Percentiles rank a stretch among this genome's conserved stretches.
These are phyloP conservation scores for Chironomus tentans DNA, from an alignment of 2,888 invertebrate species.

Conservation along the genomic window DNA sequence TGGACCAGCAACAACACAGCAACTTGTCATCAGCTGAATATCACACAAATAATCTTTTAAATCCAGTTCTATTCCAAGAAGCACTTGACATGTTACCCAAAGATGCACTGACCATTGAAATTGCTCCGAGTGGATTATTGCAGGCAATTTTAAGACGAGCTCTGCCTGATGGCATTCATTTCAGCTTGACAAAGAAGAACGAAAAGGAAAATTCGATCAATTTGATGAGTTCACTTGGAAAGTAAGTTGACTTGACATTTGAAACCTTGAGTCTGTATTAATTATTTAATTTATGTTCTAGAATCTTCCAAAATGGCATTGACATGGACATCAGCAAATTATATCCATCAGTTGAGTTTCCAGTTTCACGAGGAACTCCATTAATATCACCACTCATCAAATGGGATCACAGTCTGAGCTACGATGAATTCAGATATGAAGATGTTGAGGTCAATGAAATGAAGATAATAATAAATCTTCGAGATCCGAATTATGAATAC, in stretches of 20 bases:
- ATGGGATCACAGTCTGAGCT: slow-evolving; percentile 79
- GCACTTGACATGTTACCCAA: slow-evolving; percentile 51
- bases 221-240: slow-evolving; percentile 42
- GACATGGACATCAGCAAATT: slow-evolving; percentile 65
- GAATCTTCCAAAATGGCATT: slow-evolving; percentile 67
- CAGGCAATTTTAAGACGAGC: slow-evolving; percentile 57
- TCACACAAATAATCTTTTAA: slow-evolving; percentile 74
- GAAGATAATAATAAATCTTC: slow-evolving; percentile 49
- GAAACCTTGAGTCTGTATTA: neutral
- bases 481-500: slow-evolving; percentile 59
- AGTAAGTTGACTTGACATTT: slow-evolving; percentile 37
- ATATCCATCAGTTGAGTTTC: slow-evolving; percentile 66
- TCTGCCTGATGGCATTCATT: slow-evolving; percentile 46
- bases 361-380: slow-evolving; percentile 78
- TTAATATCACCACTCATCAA: slow-evolving; percentile 71
- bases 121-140: slow-evolving; percentile 60
- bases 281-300: slow-evolving; percentile 34
- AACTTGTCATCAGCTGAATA: slow-evolving; percentile 69
- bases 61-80: slow-evolving; percentile 51
- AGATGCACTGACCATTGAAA: slow-evolving; percentile 56
- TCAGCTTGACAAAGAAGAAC: slow-evolving; percentile 51
- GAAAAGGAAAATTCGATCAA: slow-evolving; percentile 43
- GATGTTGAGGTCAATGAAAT: slow-evolving; percentile 61
- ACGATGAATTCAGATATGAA: slow-evolving; percentile 58
- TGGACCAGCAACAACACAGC: slow-evolving; percentile 52